Evolutionary conservation across 2,888 invertebrate genomes (phyloP), one percentile per base, ranked within the genome.

Genomic region (Acanthosoma haemorrhoidale): DNA sequence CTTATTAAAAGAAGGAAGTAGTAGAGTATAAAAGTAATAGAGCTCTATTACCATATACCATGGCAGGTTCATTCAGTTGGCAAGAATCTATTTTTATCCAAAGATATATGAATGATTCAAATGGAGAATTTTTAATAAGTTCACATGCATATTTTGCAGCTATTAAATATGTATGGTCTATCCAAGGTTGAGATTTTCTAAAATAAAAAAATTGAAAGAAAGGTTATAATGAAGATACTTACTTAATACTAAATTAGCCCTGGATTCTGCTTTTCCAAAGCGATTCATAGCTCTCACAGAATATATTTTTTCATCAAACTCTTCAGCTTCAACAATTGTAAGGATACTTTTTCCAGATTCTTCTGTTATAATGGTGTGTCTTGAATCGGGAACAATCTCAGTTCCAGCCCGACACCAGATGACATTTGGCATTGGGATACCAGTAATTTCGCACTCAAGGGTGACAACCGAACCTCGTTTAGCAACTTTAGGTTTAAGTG

Each of bases 221-320:
- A n/a, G n/a, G n/a, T n/a, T n/a, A n/a, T n/a, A n/a, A n/a, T n/a
- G n/a, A n/a, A 31, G 15, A 16, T 41, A 76, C 76, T 76, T 82
- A 76, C 83, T 84, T 60, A 88, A 84, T 41, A 89, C 81, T 34
- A 91, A 83, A 79, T 90, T 89, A 6, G 90, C 88, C 76, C 88
- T 84, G 76, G 88, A 89, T 78, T 88, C 85, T 2, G 89, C 89
- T 72, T 84, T 83, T 5, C 91, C 92, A 77, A 86, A 88, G 77
- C 85, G 84, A 79, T 92, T 92, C 70, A 84, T 83, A 5, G 90
- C 91, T 77, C 85, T 83, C 57, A 91, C 87, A 41, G 86, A 85
- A 78, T 87, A 91, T 69, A 87, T 83, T 1, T 86, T 84, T 75
- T 88, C 87, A 77, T 90, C 89, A 75, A 87, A 85, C 2, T 84